Conservation (phyloP, 1,140 invertebrate species). For the Macrosteles quadrilineatus region DNA sequence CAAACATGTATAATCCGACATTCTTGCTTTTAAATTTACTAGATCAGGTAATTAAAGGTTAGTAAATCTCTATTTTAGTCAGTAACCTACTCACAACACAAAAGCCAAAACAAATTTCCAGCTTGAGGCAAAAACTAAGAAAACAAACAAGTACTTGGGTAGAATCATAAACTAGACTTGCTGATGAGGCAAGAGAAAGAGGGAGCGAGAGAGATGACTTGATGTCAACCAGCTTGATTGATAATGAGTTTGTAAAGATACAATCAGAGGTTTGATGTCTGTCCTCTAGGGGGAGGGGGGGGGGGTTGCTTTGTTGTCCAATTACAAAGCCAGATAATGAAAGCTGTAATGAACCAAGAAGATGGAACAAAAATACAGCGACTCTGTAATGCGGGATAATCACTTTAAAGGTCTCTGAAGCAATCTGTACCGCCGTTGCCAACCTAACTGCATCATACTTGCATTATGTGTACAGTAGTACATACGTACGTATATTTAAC, state of each 20-base stretch:
- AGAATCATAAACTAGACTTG: not conserved
- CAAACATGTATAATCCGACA: no score
- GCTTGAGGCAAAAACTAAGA: no score
- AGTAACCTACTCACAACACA: no score
- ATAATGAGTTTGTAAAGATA: constrained; percentile 14
- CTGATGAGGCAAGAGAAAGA: not conserved
- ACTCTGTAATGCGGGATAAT: not conserved
- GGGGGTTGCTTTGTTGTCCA: constrained; percentile 9
- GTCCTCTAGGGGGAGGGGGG: not conserved
- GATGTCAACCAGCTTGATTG: not conserved
- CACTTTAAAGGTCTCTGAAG: not conserved
- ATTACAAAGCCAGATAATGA: not conserved
- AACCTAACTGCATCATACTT: no score
- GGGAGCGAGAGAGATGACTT: no score
- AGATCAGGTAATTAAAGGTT: no score
- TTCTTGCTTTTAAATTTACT: no score
- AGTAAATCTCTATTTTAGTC: no score
- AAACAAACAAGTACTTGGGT: not conserved
- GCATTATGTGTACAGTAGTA: no score
- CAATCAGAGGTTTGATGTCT: not conserved
- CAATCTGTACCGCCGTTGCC: no score
- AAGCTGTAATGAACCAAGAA: not conserved
- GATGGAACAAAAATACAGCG: not conserved
- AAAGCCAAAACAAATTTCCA: no score
- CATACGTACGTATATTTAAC: no score